These are phyloP conservation scores for Hystrix brachyura DNA, from an alignment of 2,113 vertebrate genomes.

Conservation along the genomic window DNA sequence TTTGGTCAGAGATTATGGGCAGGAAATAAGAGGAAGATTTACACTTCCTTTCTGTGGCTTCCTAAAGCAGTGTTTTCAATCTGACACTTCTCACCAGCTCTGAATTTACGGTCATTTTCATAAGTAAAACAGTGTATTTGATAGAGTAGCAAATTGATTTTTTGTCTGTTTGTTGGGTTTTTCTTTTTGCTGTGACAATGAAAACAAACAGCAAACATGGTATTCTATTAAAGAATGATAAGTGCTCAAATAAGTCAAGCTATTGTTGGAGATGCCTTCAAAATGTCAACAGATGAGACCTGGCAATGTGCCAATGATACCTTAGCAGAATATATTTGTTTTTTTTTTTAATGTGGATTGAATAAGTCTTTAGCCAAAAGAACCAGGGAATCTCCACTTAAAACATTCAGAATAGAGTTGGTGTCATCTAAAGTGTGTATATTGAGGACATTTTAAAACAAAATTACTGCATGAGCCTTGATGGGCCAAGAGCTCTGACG, in stretches of 20 bases:
- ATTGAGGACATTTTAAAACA: neutral
- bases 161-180: neutral
- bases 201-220: slow-evolving; percentile 61
- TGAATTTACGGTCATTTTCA: slow-evolving; percentile 74
- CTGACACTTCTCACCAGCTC: slow-evolving; percentile 45
- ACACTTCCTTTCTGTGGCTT: slow-evolving; percentile 71
- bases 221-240: slow-evolving; percentile 60
- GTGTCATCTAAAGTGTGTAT: neutral
- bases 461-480: neutral
- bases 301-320: slow-evolving; percentile 18
- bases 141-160: slow-evolving; percentile 60
- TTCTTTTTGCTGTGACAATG: slow-evolving; percentile 70
- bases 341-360: slow-evolving; percentile 32
- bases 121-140: slow-evolving; percentile 67
- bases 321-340: slow-evolving; percentile 51
- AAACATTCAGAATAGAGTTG: slow-evolving; percentile 7
- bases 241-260: slow-evolving; percentile 59
- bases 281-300: slow-evolving; percentile 68
- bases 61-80: slow-evolving; percentile 60
- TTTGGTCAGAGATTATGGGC: slow-evolving; percentile 63
- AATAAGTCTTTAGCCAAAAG: slow-evolving; percentile 7
- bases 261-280: slow-evolving; percentile 57
- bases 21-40: slow-evolving; percentile 62
- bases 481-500: neutral
- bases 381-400: neutral